Evolutionary conservation across 2,113 vertebrate species (phyloP), one percentile per base, ranked within the genome.

Genomic region (Delphinus delphis): DNA sequence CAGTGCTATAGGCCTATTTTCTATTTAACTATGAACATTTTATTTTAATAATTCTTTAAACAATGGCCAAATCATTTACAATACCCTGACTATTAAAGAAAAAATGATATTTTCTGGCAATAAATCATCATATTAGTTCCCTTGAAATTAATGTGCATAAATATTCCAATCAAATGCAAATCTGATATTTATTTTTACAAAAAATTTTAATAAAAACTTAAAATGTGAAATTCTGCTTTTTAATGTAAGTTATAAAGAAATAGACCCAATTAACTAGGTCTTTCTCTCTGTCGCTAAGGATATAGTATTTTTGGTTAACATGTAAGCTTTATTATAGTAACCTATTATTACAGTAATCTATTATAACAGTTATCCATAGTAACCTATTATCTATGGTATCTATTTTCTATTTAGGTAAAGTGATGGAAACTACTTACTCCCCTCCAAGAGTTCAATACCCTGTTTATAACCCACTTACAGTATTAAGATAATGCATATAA

Each of bases 21-120:
- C 5, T 50, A 41, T 60, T 93, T 96, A 53, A 96, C 85, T 38
- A 95, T 93, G 55, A 53, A 2, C 0, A 96, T 82, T 95, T 95
- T 90, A 85, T 8, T 96, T 97, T 98, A 97, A 95, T 65, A 97
- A 47, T 31, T 58, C 79, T 73, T 94, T 97, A 97, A 96, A 90
- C 10, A 94, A 94, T 94, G 63, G 9, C 1, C 25, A 77, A 63
- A 6, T 95, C 65, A 93, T 63, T 97, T 55, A 89, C 53, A 93
- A 91, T 87, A 6, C 13, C 5, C 2, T 96, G 25, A 95, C 85
- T 93, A 80, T 96, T 50, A 83, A 55, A 13, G 25, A 33, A 20
- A 95, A 83, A 81, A 81, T 41, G 79, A 80, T 74, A 85, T 36
- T 93, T 95, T 88, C 50, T 93, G 50, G 25, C 15, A 65, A 0